A percentile compares a stretch with the other conserved stretches of the same genome.
phyloP scores from a whole-genome alignment of 2,888 invertebrate species.

The Mycalesis mineus region DNA sequence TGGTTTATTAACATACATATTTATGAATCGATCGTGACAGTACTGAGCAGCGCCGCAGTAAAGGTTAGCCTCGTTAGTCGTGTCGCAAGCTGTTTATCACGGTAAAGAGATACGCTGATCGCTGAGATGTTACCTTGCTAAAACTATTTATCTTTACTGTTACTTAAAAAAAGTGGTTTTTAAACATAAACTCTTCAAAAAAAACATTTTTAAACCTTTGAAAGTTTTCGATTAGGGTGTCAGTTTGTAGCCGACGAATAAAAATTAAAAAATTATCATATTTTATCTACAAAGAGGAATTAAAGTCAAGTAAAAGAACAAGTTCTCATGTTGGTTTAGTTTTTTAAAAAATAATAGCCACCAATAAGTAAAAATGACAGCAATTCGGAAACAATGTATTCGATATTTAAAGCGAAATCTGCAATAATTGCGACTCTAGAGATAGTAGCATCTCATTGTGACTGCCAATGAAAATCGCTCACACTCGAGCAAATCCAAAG shows the following conservation, averaged over 20 bases:
- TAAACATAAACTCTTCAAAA: too few relatives aligned
- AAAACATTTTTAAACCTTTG: too few relatives aligned
- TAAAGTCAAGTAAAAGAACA: too few relatives aligned
- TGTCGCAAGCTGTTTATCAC: conserved; percentile 62
- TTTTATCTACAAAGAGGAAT: too few relatives aligned
- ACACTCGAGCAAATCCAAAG: conserved; percentile 8
- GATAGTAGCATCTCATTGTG: neutral
- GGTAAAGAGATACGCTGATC: conserved; percentile 44
- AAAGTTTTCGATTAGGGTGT: too few relatives aligned
- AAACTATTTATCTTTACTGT: neutral
- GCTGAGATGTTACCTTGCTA: neutral
- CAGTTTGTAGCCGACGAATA: too few relatives aligned
- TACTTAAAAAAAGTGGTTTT: too few relatives aligned
- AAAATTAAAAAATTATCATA: too few relatives aligned
- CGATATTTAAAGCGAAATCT: neutral
- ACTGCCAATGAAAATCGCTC: conserved; percentile 27
- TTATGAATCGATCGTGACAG: conserved; percentile 68
- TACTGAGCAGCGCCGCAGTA: conserved; percentile 65
- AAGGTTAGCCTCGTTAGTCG: conserved; percentile 73
- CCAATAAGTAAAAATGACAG: too few relatives aligned
- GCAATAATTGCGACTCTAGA: neutral
- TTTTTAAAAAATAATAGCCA: too few relatives aligned
- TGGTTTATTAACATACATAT: conserved; percentile 58
- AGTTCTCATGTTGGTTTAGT: too few relatives aligned
- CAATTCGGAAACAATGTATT: neutral